These are phyloP conservation scores for Calypte anna DNA, from an alignment of 2,113 vertebrate genomes.

Conservation along the genomic window DNA sequence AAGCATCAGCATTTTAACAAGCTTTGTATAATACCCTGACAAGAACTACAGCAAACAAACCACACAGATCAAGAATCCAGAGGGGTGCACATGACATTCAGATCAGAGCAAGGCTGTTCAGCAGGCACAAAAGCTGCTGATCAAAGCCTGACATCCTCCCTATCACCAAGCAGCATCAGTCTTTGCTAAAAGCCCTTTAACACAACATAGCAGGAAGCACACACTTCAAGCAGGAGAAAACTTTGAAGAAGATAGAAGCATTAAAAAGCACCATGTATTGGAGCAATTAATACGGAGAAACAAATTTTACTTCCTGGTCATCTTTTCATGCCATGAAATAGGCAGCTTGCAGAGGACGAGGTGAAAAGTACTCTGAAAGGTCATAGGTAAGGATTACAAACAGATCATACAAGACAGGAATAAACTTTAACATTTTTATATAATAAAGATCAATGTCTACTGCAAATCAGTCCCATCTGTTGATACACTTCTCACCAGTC, in stretches of 20 bases:
- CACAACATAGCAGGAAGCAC: not conserved
- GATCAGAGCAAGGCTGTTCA: constrained; percentile 13
- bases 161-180: fast-evolving
- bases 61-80: not conserved
- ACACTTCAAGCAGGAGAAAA: not conserved
- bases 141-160: not conserved
- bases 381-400: not conserved
- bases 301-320: not conserved
- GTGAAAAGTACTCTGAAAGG: not conserved
- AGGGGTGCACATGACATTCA: not conserved
- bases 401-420: not conserved
- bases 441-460: not conserved
- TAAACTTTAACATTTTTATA: not conserved
- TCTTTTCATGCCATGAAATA: not conserved
- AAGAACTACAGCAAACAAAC: constrained; percentile 36
- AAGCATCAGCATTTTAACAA: not conserved
- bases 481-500: not conserved
- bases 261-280: not conserved
- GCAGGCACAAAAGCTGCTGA: constrained; percentile 31
- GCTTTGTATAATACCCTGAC: constrained; percentile 36
- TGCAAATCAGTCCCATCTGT: not conserved
- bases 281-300: not conserved
- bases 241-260: not conserved
- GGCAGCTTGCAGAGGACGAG: not conserved
- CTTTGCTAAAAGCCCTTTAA: constrained; percentile 22